A percentile compares a stretch with the other conserved stretches of the same genome.
Conservation (phyloP, 64 coral and sea anemone genomes). For the Montipora cactus region DNA sequence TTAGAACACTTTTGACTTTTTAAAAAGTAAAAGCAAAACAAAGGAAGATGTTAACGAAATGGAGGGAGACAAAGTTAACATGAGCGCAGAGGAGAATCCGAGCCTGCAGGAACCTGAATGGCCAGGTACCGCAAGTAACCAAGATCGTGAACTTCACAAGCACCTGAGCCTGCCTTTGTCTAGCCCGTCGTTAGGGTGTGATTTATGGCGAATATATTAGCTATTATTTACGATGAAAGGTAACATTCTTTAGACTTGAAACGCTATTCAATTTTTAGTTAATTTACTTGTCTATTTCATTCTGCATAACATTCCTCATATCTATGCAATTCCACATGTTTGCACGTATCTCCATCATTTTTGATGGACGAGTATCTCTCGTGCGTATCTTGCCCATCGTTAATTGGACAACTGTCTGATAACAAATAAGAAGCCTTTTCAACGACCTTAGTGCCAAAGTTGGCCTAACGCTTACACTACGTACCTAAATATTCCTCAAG, state of each 20-base stretch:
- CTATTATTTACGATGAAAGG: too few species aligned
- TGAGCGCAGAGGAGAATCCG: slow-evolving; percentile 44
- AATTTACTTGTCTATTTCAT: too few species aligned
- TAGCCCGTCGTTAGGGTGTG: neutral
- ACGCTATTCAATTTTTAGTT: too few species aligned
- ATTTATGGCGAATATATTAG: too few species aligned
- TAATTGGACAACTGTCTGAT: too few species aligned
- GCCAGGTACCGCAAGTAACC: slow-evolving; percentile 67
- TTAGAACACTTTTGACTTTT: neutral
- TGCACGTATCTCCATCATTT: too few species aligned
- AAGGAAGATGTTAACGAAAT: slow-evolving; percentile 70
- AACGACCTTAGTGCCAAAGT: neutral
- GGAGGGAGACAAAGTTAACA: slow-evolving; percentile 65
- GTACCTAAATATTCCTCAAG: slow-evolving; percentile 90
- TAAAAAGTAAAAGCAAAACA: slow-evolving; percentile 9
- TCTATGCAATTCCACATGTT: too few species aligned
- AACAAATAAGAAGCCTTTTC: neutral
- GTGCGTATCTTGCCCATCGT: too few species aligned
- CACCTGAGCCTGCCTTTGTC: slow-evolving; percentile 52
- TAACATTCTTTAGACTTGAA: too few species aligned
- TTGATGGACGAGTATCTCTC: too few species aligned
- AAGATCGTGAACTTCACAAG: slow-evolving; percentile 77
- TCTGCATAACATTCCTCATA: too few species aligned
- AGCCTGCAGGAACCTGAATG: slow-evolving; percentile 61
- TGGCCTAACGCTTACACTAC: neutral